Evolutionary conservation across 2,888 invertebrate species (phyloP).

Genomic region (Xestia ashworthii): DNA sequence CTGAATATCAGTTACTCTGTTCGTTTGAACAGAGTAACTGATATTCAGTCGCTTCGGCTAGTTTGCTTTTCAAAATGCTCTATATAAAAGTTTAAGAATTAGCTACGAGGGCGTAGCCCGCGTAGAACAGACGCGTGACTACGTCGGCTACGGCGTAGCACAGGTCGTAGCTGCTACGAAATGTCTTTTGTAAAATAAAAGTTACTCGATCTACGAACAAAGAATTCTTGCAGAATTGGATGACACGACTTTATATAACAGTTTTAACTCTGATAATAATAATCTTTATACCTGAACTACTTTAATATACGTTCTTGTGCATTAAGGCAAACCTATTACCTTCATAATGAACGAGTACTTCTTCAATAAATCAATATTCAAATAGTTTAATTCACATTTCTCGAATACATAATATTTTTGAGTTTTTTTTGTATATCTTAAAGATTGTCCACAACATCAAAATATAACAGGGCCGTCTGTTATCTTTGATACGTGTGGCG

Average conservation of each 20-base stretch:
- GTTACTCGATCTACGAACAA: conserved; percentile 6
- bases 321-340: background rate
- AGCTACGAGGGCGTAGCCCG: conserved; percentile 11
- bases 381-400: background rate
- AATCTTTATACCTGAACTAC: background rate
- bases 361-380: background rate
- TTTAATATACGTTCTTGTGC: background rate
- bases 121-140: conserved; percentile 6
- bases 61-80: background rate
- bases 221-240: background rate
- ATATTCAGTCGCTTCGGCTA: too few species aligned
- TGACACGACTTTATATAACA: background rate
- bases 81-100: background rate
- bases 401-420: background rate
- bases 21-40: too few species aligned
- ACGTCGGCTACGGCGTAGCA: conserved; percentile 23
- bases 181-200: conserved; percentile 28
- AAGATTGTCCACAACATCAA: too few species aligned
- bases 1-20: background rate
- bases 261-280: background rate
- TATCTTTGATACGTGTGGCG: too few species aligned
- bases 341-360: background rate
- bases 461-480: too few species aligned
- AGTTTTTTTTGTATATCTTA: too few species aligned
- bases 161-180: conserved; percentile 5